Percentiles rank a stretch among this genome's conserved stretches.
Conservation (phyloP, 2,113 vertebrate genomes). For the Eolophus roseicapilla region DNA sequence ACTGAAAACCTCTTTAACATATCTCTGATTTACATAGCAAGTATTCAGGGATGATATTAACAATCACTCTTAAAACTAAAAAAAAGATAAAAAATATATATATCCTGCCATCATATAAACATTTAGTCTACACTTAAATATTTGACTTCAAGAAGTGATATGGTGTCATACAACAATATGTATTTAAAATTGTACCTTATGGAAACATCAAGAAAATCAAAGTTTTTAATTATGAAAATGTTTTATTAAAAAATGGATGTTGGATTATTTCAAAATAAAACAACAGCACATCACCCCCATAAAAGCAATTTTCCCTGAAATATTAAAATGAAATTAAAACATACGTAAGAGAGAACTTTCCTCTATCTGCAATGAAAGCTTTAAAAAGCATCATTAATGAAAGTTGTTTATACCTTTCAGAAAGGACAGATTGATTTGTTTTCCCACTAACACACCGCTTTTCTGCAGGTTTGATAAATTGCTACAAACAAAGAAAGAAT, state of each 20-base stretch:
- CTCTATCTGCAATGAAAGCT: background rate
- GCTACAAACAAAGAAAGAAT: background rate
- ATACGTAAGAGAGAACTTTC: background rate
- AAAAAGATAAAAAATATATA: background rate
- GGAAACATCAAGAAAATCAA: background rate
- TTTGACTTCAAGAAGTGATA: background rate
- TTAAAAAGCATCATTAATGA: background rate
- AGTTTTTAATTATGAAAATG: background rate
- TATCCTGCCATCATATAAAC: background rate
- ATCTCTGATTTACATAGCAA: background rate
- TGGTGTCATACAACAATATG: accelerated
- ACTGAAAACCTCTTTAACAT: background rate
- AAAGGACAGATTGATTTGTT: constrained; percentile 45
- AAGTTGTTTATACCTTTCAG: constrained; percentile 8
- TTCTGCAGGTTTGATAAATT: constrained; percentile 25
- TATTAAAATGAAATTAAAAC: background rate
- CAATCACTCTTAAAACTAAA: background rate
- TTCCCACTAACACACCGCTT: background rate
- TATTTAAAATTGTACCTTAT: background rate
- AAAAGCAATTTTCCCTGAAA: background rate
- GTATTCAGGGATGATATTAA: background rate
- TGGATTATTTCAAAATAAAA: background rate
- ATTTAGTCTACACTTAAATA: background rate
- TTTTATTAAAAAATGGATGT: background rate
- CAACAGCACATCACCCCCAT: background rate